A percentile compares a stretch with the other conserved stretches of the same genome.
These are phyloP conservation scores for Holacanthella duospinosa DNA, from an alignment of 2,888 invertebrate genomes.

Conservation along the genomic window DNA sequence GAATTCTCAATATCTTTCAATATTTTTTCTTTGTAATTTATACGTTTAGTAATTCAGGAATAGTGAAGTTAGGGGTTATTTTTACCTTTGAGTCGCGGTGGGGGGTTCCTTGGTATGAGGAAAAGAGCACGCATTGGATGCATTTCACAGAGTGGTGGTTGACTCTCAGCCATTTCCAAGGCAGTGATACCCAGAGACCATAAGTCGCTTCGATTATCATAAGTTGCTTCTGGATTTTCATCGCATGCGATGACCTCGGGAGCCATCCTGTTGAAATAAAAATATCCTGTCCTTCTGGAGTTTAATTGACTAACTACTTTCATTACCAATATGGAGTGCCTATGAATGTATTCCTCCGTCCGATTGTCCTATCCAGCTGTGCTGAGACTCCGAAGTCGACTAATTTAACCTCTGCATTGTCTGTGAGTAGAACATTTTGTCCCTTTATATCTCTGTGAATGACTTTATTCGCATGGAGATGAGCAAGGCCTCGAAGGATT, in stretches of 20 bases:
- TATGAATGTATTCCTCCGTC: conserved; percentile 96
- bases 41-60: no score
- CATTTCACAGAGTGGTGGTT: conserved; percentile 96
- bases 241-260: conserved; percentile 90
- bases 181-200: conserved; percentile 95
- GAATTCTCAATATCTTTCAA: no score
- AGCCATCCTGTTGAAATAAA: neutral
- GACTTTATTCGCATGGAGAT: conserved; percentile 96
- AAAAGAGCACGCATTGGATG: conserved; percentile 54
- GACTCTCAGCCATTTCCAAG: conserved; percentile 99
- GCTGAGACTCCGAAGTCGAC: conserved; percentile 50
- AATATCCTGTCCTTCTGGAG: no score
- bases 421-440: conserved; percentile 97
- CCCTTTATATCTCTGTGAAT: conserved; percentile 99
- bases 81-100: conserved; percentile 73
- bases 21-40: no score
- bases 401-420: conserved; percentile 98
- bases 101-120: conserved; percentile 94
- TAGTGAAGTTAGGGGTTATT: neutral
- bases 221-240: conserved; percentile 98
- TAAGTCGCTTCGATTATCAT: conserved; percentile 89
- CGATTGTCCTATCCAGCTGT: conserved; percentile 97
- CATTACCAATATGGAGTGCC: conserved; percentile 81
- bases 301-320: neutral
- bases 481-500: conserved; percentile 86